Percentiles rank a stretch among this genome's conserved stretches.
These are phyloP conservation scores for Cyphomyrus plagiostoma DNA, from an alignment of 2,113 vertebrate species.

Conservation along the genomic window DNA sequence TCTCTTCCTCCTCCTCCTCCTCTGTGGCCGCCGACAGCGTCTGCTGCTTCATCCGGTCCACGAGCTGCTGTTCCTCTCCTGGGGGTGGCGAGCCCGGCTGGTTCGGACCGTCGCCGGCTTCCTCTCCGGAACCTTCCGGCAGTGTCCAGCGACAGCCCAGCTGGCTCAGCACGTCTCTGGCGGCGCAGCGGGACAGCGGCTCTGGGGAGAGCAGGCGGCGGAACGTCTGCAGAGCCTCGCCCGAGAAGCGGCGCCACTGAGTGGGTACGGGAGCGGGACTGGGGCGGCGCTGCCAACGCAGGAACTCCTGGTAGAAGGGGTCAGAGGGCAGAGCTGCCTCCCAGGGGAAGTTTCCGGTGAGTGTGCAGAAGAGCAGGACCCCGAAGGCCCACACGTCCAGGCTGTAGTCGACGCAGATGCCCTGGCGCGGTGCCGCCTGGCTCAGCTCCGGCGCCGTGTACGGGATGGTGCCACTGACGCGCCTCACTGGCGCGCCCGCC, in stretches of 20 bases:
- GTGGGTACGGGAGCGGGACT: conserved; percentile 49
- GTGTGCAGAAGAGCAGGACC: conserved; percentile 72
- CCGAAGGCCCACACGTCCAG: conserved; percentile 73
- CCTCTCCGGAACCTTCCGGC: conserved; percentile 44
- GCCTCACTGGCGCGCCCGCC: conserved; percentile 62
- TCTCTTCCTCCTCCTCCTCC: conserved; percentile 4
- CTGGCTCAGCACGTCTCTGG: conserved; percentile 64
- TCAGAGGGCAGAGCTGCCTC: conserved; percentile 66
- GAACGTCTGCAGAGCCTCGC: conserved; percentile 66
- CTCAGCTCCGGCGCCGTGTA: conserved; percentile 73
- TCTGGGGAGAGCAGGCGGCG: conserved; percentile 61
- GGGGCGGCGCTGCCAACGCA: conserved; percentile 62
- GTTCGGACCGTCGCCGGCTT: conserved; percentile 33
- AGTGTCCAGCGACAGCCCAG: conserved; percentile 65
- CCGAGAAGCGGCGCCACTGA: conserved; percentile 69
- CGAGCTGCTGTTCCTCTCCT: conserved; percentile 59
- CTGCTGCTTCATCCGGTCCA: conserved; percentile 64
- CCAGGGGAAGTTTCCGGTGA: conserved; percentile 74
- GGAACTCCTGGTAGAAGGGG: conserved; percentile 67
- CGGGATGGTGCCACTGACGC: conserved; percentile 71
- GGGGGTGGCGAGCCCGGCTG: conserved; percentile 39
- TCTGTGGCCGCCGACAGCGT: conserved; percentile 48
- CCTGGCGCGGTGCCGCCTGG: conserved; percentile 51
- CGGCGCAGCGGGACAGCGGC: conserved; percentile 60
- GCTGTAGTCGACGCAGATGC: conserved; percentile 67